Percentiles rank a stretch among this genome's conserved stretches.
Conservation (phyloP, 2,888 invertebrate species). For the Philereme transversata region DNA sequence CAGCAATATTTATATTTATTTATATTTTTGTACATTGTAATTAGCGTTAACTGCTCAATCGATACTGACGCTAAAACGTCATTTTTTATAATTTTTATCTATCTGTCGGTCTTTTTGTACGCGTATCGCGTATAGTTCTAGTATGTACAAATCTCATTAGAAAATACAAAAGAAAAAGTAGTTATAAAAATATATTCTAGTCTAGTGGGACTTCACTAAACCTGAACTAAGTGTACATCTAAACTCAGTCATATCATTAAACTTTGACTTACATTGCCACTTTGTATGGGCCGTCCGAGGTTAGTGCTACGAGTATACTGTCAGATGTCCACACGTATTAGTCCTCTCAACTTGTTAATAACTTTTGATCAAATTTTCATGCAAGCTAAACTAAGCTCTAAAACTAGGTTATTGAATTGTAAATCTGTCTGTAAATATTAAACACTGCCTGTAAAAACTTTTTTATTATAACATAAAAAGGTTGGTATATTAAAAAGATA, state of each 20-base stretch:
- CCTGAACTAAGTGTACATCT: not conserved
- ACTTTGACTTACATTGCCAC: slow-evolving; percentile 15
- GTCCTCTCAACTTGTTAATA: slow-evolving; percentile 35
- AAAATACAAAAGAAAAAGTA: too few species aligned
- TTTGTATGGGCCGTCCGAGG: slow-evolving; percentile 22
- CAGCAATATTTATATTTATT: too few species aligned
- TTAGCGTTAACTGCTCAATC: too few species aligned
- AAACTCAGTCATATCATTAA: not conserved
- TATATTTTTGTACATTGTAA: too few species aligned
- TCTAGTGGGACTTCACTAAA: too few species aligned
- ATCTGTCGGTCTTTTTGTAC: too few species aligned
- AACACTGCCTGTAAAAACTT: slow-evolving; percentile 5
- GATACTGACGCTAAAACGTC: too few species aligned
- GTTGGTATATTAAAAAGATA: slow-evolving; percentile 10
- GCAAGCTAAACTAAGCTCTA: slow-evolving; percentile 8
- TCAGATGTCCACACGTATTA: slow-evolving; percentile 33
- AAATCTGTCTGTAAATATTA: not conserved
- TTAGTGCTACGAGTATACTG: slow-evolving; percentile 23
- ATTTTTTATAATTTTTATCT: too few species aligned
- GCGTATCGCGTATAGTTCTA: too few species aligned
- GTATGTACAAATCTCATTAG: too few species aligned
- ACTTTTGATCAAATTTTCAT: slow-evolving; percentile 29
- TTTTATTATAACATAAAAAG: slow-evolving; percentile 4
- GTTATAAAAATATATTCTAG: too few species aligned
- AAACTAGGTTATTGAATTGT: not conserved